Percentiles rank a stretch among this genome's conserved stretches.
Conservation (phyloP, 35 echinoderm and acorn worm genomes). For the Amphiura filiformis region DNA sequence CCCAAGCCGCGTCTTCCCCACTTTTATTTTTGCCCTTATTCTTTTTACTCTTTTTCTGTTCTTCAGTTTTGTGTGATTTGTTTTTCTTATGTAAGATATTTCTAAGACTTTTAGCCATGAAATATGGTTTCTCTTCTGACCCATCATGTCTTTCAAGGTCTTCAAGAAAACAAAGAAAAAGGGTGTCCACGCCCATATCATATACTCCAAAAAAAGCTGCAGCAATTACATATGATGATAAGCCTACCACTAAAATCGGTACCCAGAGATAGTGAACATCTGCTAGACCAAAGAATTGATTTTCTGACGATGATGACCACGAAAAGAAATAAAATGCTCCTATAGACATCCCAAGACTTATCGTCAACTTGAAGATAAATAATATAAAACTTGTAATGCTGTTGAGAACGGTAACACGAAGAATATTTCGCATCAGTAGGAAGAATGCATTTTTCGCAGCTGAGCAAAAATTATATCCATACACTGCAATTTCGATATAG, state of each 20-base stretch:
- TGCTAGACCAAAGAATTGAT: conserved; percentile 8
- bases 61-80: conserved; percentile 43
- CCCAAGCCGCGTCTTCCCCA: no score
- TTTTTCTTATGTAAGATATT: conserved; percentile 75
- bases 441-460: conserved; percentile 79
- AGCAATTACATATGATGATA: conserved; percentile 70
- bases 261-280: conserved; percentile 78
- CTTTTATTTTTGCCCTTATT: no score
- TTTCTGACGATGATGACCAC: neutral
- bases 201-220: conserved; percentile 85
- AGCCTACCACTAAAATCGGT: conserved; percentile 49
- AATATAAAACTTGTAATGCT: conserved; percentile 84
- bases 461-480: conserved; percentile 86
- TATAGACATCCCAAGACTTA: conserved; percentile 54
- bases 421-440: conserved; percentile 96
- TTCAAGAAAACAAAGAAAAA: conserved; percentile 92
- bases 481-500: conserved; percentile 98
- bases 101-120: conserved; percentile 77
- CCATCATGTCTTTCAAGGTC: conserved; percentile 91
- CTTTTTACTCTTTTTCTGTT: neutral
- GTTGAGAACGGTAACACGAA: conserved; percentile 68
- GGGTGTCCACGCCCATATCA: conserved; percentile 96
- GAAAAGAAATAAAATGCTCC: conserved; percentile 79
- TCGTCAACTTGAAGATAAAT: conserved; percentile 73
- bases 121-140: conserved; percentile 79